Base-by-base conservation (phyloP, 2,113 vertebrate species). In the Oceanites oceanicus region DNA sequence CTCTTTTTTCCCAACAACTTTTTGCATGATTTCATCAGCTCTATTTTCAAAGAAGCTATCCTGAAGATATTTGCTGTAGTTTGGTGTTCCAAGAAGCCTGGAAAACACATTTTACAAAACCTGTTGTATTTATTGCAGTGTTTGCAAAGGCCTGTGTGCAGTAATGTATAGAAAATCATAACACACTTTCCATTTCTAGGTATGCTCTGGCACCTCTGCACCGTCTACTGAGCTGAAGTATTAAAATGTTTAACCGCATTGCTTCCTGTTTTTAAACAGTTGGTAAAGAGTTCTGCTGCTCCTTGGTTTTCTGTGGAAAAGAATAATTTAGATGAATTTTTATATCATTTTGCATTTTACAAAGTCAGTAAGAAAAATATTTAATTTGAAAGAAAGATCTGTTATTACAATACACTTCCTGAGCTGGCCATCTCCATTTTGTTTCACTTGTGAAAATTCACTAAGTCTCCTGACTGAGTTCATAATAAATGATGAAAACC, bases 401-500 rank as follows among this genome's bases (percentile, higher is more conserved):
- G 21, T 65, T 72, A 42, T 32, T 8, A 16, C 23, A 67, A 11
- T 7, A 36, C 7, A 7, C 4, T 30, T 63, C 23, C 81, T 23
- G 42, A 92, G 44, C 32, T n/a, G 25, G 10, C 3, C 30, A 36
- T 13, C 19, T 65, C 21, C 26, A 7, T 14, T 23, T 36, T 16
- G 20, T 22, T 68, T n/a, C 68, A 22, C 25, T 34, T 30, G 21
- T 34, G 44, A 91, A 36, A 77, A 55, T 9, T 27, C 70, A 49
- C 1, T n/a, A 40, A 40, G n/a, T 13, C 42, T 36, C 52, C 45
- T 20, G 38, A 53, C 8, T 6, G 26, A 76, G 34, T 3, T 76
- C 3, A 20, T 1, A 13, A 25, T 7, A 53, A 19, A 49, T 2
- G 3, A 23, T 5, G 18, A 52, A 26, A 25, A 12, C 13, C 15